Conservation (phyloP, 1,140 invertebrate genomes). For the Orchesella cincta region DNA sequence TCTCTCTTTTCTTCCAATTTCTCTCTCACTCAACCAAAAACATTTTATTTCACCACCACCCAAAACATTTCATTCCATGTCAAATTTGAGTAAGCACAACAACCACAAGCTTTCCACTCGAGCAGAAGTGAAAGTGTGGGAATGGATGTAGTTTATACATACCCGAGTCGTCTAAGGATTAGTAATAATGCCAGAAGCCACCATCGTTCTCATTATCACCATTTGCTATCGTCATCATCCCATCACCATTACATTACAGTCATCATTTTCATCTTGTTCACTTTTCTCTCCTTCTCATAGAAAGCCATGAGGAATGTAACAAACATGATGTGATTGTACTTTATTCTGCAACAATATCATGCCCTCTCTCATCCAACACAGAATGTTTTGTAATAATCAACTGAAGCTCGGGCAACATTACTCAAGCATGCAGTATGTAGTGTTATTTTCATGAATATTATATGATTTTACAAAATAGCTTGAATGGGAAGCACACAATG, state of each 20-base stretch:
- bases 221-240: neutral
- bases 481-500: neutral
- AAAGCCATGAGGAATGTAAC: neutral
- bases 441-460: neutral
- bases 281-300: neutral
- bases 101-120: no score
- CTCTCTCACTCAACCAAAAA: no score
- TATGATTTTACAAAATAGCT: neutral
- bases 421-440: neutral
- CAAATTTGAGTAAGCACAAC: no score
- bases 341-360: neutral
- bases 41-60: no score
- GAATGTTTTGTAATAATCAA: neutral
- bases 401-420: neutral
- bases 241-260: neutral
- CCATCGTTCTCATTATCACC: neutral
- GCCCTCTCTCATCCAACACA: neutral
- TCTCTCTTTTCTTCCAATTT: no score
- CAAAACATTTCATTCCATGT: no score
- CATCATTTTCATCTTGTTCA: neutral
- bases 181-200: neutral
- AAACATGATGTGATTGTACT: neutral
- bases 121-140: no score
- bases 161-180: neutral
- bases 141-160: no score